Evolutionary conservation across 2,113 vertebrate genomes (phyloP), one percentile per base, ranked within the genome.

Genomic region (Tricholaema leucomelas): DNA sequence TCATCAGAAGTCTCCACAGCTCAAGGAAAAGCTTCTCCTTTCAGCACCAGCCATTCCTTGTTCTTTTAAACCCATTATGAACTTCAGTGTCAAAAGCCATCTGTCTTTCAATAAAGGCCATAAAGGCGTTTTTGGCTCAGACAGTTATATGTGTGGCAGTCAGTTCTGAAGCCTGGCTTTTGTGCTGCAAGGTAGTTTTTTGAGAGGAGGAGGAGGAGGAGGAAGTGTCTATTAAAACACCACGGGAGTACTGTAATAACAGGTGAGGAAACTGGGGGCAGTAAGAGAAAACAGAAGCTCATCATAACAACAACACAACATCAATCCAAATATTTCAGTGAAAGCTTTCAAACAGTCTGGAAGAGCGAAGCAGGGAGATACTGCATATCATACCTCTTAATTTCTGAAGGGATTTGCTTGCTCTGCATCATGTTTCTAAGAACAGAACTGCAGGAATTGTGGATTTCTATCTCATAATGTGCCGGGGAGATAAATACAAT

Each of bases 11-110:
- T 52, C 84, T 88, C 56, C 61, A 73, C 14, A 67, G 64, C 63
- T 77, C 58, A 54, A 79, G 50, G 10, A 88, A 82, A 93, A 91
- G 9, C 33, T 12, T 21, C 3, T 64, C 33, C 16, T 84, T 90
- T 54, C 56, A 80, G 66, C 69, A 78, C 58, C 15, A 76, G 16
- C 30, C 0, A 20, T 36, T 33, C 73, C 76, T 84, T 50, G 33
- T 67, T 93, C 67, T 88, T 84, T 66, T 70, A 76, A 94, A 61
- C 50, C 87, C 33, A 56, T 70, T 50, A 58, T 28, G 58, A 83
- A 60, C 66, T 63, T 61, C 10, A 46, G 20, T 24, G 60, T 60
- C 78, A 91, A 77, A 81, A 80, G 58, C 9, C 63, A 70, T 46
- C 52, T 54, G 55, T 46, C 46, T 54, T 63, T 79, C 21, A 15